These are phyloP conservation scores for Ariopsis seemanni DNA, from an alignment of 2,113 vertebrate genomes.

Conservation along the genomic window DNA sequence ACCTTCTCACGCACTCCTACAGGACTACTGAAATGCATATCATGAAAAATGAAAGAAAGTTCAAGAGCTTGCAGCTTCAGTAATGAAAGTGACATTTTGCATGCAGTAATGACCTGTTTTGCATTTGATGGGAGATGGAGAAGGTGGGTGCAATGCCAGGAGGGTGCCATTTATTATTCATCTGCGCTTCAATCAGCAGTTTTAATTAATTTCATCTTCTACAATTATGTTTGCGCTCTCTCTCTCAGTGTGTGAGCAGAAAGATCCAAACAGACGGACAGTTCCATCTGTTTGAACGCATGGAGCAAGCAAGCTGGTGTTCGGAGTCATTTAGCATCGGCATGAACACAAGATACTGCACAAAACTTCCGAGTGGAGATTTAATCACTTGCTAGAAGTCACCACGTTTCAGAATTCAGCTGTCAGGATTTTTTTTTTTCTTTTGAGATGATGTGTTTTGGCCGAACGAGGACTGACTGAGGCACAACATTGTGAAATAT, in stretches of 20 bases:
- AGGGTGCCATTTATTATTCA: slow-evolving; percentile 44
- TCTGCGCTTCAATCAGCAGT: slow-evolving; percentile 14
- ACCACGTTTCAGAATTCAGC: neutral
- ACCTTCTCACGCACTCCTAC: slow-evolving; percentile 9
- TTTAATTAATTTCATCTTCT: slow-evolving; percentile 30
- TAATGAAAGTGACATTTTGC: slow-evolving; percentile 47
- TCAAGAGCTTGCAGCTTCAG: neutral
- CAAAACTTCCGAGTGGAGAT: neutral
- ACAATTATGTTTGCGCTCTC: slow-evolving; percentile 9
- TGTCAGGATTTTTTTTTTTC: neutral
- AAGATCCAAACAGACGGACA: neutral
- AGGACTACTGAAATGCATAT: slow-evolving; percentile 1
- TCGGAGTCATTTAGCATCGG: neutral
- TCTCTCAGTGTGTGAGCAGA: neutral
- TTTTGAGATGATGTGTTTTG: neutral
- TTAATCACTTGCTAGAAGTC: neutral
- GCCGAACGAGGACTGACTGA: neutral
- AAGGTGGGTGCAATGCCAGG: slow-evolving; percentile 11
- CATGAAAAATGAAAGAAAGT: slow-evolving; percentile 29
- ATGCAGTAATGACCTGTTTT: slow-evolving; percentile 33
- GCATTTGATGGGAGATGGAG: slow-evolving; percentile 3
- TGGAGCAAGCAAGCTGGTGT: neutral
- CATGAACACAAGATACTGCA: neutral
- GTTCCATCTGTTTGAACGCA: neutral
- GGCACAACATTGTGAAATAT: neutral